Evolutionary conservation across 2,888 invertebrate species (phyloP).

Genomic region (Drosophila melanosoma): DNA sequence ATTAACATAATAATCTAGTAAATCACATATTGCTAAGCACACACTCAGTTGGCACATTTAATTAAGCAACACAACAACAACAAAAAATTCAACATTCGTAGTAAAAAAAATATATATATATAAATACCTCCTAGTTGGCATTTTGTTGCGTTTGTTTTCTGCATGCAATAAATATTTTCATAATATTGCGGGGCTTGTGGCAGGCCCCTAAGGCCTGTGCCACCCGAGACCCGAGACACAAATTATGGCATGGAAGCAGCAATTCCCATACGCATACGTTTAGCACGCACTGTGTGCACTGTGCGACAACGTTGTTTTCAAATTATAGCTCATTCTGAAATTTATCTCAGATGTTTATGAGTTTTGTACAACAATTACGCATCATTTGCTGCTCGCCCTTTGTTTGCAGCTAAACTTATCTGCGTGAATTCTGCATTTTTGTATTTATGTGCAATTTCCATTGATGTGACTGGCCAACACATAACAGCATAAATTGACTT

Average conservation of each 20-base stretch:
- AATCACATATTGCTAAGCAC: slow-evolving; percentile 40
- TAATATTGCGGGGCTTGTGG: slow-evolving; percentile 53
- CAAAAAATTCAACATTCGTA: slow-evolving; percentile 13
- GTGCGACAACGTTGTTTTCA: slow-evolving; percentile 52
- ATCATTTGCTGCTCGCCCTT: slow-evolving; percentile 14
- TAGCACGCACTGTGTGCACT: slow-evolving; percentile 23
- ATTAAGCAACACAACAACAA: slow-evolving; percentile 58
- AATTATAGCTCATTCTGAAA: slow-evolving; percentile 72
- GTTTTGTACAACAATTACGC: slow-evolving; percentile 47
- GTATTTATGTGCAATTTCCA: slow-evolving; percentile 16
- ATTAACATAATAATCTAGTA: slow-evolving; percentile 17
- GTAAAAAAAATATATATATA: slow-evolving; percentile 11
- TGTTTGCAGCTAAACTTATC: not conserved
- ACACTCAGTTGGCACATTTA: slow-evolving; percentile 62
- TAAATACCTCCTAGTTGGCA: slow-evolving; percentile 24
- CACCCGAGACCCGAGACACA: slow-evolving; percentile 29
- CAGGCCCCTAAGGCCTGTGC: slow-evolving; percentile 11
- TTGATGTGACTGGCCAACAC: slow-evolving; percentile 22
- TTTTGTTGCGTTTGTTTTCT: slow-evolving; percentile 30
- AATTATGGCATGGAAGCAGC: slow-evolving; percentile 61
- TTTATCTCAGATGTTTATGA: slow-evolving; percentile 74
- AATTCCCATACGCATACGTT: slow-evolving; percentile 17
- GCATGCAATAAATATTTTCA: slow-evolving; percentile 72
- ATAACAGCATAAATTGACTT: slow-evolving; percentile 33
- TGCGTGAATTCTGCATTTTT: not conserved